Evolutionary conservation across 2,888 invertebrate species (phyloP).

Genomic region (Drosophila nr. perissopoda): DNA sequence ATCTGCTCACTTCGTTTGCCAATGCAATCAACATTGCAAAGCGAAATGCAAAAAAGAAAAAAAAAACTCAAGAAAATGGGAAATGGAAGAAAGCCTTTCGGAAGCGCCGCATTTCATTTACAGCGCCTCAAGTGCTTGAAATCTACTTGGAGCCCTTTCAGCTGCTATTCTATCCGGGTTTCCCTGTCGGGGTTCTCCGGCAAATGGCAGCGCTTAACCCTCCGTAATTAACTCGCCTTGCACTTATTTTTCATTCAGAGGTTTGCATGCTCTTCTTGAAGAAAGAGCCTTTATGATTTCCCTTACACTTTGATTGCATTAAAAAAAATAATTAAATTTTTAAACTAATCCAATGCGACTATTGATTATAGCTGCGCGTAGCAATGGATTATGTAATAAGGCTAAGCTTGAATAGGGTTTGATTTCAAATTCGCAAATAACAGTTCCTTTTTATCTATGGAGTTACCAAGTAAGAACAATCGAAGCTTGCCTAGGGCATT

Average conservation of each 20-base stretch:
- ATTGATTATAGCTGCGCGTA: not conserved
- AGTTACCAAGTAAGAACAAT: not conserved
- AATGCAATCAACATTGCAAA: constrained; percentile 74
- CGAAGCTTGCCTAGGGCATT: constrained; percentile 9
- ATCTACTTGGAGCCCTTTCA: constrained; percentile 60
- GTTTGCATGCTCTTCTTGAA: not conserved
- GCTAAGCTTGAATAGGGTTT: not conserved
- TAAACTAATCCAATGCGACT: not conserved
- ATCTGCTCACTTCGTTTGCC: constrained; percentile 80
- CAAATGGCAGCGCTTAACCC: constrained; percentile 58
- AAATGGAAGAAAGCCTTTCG: constrained; percentile 37
- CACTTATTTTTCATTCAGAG: constrained; percentile 24
- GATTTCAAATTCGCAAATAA: not conserved
- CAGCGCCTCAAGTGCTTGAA: constrained; percentile 72
- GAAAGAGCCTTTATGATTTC: not conserved
- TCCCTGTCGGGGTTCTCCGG: not conserved
- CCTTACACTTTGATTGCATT: not conserved
- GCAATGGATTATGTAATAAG: not conserved
- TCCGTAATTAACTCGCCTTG: constrained; percentile 72
- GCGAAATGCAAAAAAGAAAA: constrained; percentile 6
- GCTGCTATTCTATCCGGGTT: not conserved
- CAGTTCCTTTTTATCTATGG: rapidly evolving
- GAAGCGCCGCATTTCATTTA: constrained; percentile 68
- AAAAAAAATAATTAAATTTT: not conserved
- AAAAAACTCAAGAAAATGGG: constrained; percentile 8